phyloP scores from a whole-genome alignment of 2,113 vertebrate genomes.

The Sinocyclocheilus grahami region DNA sequence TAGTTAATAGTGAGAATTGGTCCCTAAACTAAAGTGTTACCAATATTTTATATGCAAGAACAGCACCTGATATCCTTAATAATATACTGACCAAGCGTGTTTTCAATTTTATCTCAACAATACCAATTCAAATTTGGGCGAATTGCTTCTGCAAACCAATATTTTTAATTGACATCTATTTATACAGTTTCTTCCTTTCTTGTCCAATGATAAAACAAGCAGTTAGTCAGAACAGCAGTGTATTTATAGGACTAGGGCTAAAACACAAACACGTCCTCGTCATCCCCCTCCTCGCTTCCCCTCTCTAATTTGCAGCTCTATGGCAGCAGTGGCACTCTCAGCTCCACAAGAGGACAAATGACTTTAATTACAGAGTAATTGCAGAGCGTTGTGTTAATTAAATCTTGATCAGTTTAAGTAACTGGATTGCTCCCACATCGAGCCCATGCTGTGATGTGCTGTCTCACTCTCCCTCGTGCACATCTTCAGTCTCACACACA shows the following conservation, averaged over 20 bases:
- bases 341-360: conserved; percentile 93
- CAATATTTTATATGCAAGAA: neutral
- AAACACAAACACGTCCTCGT: conserved; percentile 28
- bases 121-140: neutral
- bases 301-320: conserved; percentile 43
- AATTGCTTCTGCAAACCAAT: neutral
- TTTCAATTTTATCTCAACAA: neutral
- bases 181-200: neutral
- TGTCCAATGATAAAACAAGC: neutral
- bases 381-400: conserved; percentile 96
- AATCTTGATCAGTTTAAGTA: conserved; percentile 99
- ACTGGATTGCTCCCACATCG: conserved; percentile 95
- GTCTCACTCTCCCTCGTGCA: conserved; percentile 49
- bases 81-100: neutral
- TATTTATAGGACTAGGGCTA: neutral
- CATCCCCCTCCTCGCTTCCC: neutral
- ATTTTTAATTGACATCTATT: neutral
- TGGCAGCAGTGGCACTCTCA: conserved; percentile 77
- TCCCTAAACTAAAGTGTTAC: neutral
- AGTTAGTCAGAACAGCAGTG: neutral
- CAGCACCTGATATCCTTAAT: neutral
- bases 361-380: conserved; percentile 99
- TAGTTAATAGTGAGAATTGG: neutral
- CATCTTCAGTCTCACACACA: conserved; percentile 38
- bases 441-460: conserved; percentile 75